Evolutionary conservation across 2,797 vertebrate genomes (phyloP), one percentile per base, ranked within the genome.

Genomic region (Hippopotamyrus pictus): DNA sequence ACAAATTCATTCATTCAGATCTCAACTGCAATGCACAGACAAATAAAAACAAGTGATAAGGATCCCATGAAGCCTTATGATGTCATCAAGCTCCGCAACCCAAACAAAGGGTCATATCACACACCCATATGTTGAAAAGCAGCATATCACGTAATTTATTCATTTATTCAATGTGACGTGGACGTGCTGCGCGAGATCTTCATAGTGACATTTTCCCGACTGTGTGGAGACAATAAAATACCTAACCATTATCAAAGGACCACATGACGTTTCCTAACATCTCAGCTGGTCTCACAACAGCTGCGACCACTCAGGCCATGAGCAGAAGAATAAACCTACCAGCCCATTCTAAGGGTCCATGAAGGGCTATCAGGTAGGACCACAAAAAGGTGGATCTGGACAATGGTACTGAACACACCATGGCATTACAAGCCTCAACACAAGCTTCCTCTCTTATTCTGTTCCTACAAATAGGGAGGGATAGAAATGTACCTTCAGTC

Each of bases 21-120:
- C 89, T 89, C 89, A 90, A 90, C 88, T 91, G 92, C 91, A 89
- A 93, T 92, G 92, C 92, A 62, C 59, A 33, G 91, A 88, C 89
- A 65, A 88, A 88, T 92, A 93, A 93, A 94, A 93, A 93, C 89
- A 33, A 22, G 37, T 90, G 95, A 96, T 95, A 95, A 94, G 92
- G 93, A 95, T 95, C 96, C 90, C 92, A 92, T 94, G 93, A 95
- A 94, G 94, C 94, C 90, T 93, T 93, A 94, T 96, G 95, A 96
- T 95, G 96, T 96, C 95, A 96, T 96, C 94, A 94, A 93, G 93
- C 91, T 94, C 89, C 86, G 14, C 53, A 92, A 93, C 92, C 94
- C 93, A 93, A 92, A 91, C 44, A 12, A 46, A 84, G 44, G 82
- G 46, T 84, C n/a, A 51, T 29, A 51, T 48, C n/a, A 9, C 37